Evolutionary conservation across 2,888 invertebrate genomes (phyloP).

Genomic region (Anodontia alba): DNA sequence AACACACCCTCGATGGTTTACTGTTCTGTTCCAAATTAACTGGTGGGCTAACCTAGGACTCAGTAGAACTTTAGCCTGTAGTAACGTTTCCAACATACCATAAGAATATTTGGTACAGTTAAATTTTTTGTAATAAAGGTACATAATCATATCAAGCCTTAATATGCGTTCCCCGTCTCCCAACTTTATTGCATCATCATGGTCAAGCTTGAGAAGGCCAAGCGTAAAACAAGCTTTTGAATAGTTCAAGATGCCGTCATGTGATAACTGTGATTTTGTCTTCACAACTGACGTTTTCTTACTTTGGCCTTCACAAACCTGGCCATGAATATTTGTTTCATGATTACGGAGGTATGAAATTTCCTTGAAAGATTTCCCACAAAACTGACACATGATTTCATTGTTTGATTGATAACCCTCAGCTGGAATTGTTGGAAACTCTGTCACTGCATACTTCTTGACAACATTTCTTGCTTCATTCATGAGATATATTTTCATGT

Average conservation of each 20-base stretch:
- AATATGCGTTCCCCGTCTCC: slow-evolving; percentile 45
- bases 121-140: slow-evolving; percentile 25
- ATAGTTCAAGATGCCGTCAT: slow-evolving; percentile 28
- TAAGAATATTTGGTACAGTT: slow-evolving; percentile 52
- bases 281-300: background rate
- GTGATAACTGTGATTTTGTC: background rate
- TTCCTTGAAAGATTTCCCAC: slow-evolving; percentile 26
- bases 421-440: slow-evolving; percentile 5
- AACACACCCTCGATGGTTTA: slow-evolving; percentile 39
- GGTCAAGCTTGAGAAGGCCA: slow-evolving; percentile 31
- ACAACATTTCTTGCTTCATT: background rate
- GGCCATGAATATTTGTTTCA: background rate
- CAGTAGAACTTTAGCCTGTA: slow-evolving; percentile 35
- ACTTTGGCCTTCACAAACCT: background rate
- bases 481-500: slow-evolving; percentile 17
- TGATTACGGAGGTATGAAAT: slow-evolving; percentile 8
- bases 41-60: slow-evolving; percentile 31
- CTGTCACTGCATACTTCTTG: background rate
- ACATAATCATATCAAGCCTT: slow-evolving; percentile 27
- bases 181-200: slow-evolving; percentile 43
- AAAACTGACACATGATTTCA: slow-evolving; percentile 23
- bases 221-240: slow-evolving; percentile 21
- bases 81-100: slow-evolving; percentile 46
- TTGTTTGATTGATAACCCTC: slow-evolving; percentile 30
- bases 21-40: slow-evolving; percentile 51